Evolutionary conservation across 1,140 invertebrate genomes (phyloP).

Genomic region (Saxidomus purpurata): DNA sequence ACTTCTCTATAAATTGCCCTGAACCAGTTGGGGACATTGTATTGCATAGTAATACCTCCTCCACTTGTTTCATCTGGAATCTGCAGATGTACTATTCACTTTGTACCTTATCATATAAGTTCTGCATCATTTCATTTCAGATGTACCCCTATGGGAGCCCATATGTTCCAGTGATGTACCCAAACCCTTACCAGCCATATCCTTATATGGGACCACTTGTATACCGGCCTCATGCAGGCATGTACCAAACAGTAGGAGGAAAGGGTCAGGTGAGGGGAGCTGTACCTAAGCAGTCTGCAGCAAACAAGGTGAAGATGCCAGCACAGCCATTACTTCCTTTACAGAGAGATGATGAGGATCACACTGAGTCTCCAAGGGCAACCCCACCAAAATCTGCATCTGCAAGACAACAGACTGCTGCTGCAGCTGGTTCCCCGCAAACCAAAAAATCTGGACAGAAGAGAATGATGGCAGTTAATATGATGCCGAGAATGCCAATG

Average conservation of each 20-base stretch:
- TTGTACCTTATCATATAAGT: too few relatives aligned
- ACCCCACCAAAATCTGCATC: conserved; percentile 41
- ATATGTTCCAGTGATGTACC: conserved; percentile 63
- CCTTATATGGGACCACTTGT: conserved; percentile 53
- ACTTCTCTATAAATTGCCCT: too few relatives aligned
- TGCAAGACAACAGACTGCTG: neutral
- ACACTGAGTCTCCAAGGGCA: conserved; percentile 29
- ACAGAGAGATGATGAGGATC: conserved; percentile 63
- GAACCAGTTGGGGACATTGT: too few relatives aligned
- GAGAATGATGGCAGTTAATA: conserved; percentile 36
- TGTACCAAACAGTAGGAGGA: conserved; percentile 41
- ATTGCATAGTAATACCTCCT: too few relatives aligned
- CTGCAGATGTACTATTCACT: too few relatives aligned
- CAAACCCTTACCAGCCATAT: conserved; percentile 27
- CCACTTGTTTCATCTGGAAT: too few relatives aligned
- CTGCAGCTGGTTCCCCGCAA: neutral
- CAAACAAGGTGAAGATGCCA: conserved; percentile 8
- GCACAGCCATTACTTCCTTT: conserved; percentile 44
- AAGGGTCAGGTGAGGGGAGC: conserved; percentile 3
- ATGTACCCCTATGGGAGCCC: neutral
- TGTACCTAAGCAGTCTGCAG: neutral
- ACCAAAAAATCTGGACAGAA: conserved; percentile 19
- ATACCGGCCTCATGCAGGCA: conserved; percentile 23
- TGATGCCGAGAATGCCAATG: conserved; percentile 54
- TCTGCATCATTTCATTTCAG: too few relatives aligned